These are phyloP conservation scores for Neodiprion lecontei DNA, from an alignment of 1,140 invertebrate genomes.

Conservation along the genomic window DNA sequence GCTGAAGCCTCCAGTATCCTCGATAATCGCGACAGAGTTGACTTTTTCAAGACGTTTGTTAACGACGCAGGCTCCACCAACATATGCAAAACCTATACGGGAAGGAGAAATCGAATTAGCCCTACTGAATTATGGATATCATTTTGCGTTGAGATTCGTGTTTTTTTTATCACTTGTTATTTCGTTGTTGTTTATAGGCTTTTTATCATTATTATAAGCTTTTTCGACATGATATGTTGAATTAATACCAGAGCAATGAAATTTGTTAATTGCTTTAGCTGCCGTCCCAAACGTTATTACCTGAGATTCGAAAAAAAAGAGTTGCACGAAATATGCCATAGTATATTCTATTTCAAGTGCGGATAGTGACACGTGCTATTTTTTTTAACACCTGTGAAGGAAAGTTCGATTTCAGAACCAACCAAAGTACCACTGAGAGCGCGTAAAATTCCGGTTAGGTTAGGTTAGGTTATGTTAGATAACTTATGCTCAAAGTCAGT, in stretches of 20 bases:
- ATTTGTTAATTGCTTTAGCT: constrained; percentile 20
- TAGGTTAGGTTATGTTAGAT: too few species aligned
- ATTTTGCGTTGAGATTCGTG: constrained; percentile 6
- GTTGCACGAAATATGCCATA: background rate
- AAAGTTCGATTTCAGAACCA: too few species aligned
- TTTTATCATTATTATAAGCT: constrained; percentile 26
- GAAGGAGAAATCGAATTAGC: constrained; percentile 29
- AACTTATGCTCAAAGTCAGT: too few species aligned
- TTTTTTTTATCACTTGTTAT: constrained; percentile 11
- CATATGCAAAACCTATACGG: constrained; percentile 88
- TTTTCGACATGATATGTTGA: constrained; percentile 37
- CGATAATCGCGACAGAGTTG: constrained; percentile 95
- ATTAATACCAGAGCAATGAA: constrained; percentile 44
- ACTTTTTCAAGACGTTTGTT: constrained; percentile 95
- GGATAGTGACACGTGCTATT: too few species aligned
- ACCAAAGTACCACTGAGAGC: too few species aligned
- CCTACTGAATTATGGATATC: constrained; percentile 4
- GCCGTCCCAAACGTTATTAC: background rate
- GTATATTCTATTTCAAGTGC: too few species aligned
- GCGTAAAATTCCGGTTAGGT: too few species aligned
- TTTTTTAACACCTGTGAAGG: too few species aligned
- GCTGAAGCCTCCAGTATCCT: constrained; percentile 94
- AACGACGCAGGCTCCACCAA: constrained; percentile 94
- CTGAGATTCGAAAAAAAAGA: background rate
- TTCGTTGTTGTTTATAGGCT: constrained; percentile 23